Base-by-base conservation (phyloP, 2,113 vertebrate species). In the Callipepla squamata region DNA sequence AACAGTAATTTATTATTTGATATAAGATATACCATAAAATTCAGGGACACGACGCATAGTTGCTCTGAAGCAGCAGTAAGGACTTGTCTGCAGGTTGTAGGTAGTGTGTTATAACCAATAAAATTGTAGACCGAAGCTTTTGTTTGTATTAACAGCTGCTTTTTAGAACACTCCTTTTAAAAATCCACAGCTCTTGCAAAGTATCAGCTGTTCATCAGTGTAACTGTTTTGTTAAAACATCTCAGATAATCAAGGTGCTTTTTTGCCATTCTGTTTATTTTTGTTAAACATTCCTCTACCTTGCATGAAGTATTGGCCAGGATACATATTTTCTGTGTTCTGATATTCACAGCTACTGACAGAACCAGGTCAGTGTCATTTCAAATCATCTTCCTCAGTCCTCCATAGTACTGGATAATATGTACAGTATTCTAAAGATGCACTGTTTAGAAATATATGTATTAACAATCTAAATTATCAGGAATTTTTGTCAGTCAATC, bases 321-420 rank as follows among this genome's bases (percentile, higher is more conserved):
- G 34, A 78, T 70, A 11, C 40, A 22, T 80, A 5, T 48, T 86
- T 67, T 78, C 57, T 90, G 30, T 89, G 62, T 67, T 65, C 55
- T 92, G 91, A 93, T 92, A 79, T 36, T 90, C 45, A 93, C 50
- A 85, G 45, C 59, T 91, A 69, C 78, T 94, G 95, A 96, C 91
- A 92, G 91, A 96, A 95, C 70, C 59, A 91, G 95, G 94, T 96
- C 91, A 89, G 0, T 89, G 92, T 87, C 94, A 87, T 77, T 91
- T 63, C 68, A 59, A 44, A 92, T 96, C 67, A 85, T 87, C 84
- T 91, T 93, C 87, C 36, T 79, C 69, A 67, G 66, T 75, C 44
- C 28, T 92, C 78, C 45, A 26, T 75, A 89, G 77, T 61, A 45
- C 58, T 89, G 48, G 63, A 68, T 92, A 92, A 91, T 62, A 55